These are phyloP conservation scores for Pluvianellus socialis DNA, from an alignment of 2,113 vertebrate species.

Conservation along the genomic window DNA sequence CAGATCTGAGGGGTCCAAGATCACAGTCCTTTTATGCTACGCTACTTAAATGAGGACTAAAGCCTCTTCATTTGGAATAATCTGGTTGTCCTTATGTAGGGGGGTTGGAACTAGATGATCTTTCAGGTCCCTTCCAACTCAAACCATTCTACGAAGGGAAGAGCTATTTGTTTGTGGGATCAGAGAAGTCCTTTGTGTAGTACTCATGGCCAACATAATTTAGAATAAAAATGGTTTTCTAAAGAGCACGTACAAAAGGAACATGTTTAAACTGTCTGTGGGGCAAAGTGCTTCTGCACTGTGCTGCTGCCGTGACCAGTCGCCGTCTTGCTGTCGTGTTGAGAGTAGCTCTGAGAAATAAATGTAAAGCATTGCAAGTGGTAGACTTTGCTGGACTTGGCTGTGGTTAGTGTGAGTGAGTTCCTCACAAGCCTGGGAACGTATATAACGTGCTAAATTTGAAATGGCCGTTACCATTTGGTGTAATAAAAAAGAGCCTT, in stretches of 20 bases:
- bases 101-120: not conserved
- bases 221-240: not conserved
- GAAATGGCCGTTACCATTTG: not conserved
- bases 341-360: not conserved
- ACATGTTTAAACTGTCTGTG: not conserved
- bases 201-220: not conserved
- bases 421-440: not conserved
- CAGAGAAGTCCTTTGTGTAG: not conserved
- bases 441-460: not conserved
- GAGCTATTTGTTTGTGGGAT: not conserved
- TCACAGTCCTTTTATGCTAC: not conserved
- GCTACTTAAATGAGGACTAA: not conserved
- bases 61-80: not conserved
- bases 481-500: not conserved
- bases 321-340: not conserved
- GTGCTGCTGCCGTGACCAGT: not conserved
- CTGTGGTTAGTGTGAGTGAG: not conserved
- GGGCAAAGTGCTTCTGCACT: not conserved
- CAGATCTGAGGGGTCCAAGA: not conserved
- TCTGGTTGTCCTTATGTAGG: not conserved
- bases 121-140: not conserved
- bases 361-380: not conserved
- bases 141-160: not conserved
- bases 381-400: not conserved
- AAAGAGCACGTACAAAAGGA: not conserved